Conservation (phyloP, 2,888 invertebrate species). For the Eremobia ochroleuca region DNA sequence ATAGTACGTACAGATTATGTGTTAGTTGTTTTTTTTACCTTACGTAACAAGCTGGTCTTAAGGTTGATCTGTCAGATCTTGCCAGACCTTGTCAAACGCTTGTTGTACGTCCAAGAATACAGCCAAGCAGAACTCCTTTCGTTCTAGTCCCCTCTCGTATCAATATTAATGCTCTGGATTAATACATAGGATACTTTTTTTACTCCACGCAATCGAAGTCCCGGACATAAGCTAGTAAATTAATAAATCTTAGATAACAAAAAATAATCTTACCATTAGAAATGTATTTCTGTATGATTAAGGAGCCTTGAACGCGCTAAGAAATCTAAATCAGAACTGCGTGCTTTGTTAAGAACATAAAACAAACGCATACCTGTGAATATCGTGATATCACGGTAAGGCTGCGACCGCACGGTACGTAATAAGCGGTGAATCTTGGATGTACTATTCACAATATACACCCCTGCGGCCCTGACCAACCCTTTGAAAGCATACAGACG, state of each 20-base stretch:
- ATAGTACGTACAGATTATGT: neutral
- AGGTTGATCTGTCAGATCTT: too few relatives aligned
- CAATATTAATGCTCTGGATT: too few relatives aligned
- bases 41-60: neutral
- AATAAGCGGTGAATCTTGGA: too few relatives aligned
- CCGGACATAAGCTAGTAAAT: neutral
- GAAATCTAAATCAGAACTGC: constrained; percentile 43
- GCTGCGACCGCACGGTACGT: neutral
- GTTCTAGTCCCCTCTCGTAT: neutral
- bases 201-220: neutral
- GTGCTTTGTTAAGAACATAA: neutral
- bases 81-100: neutral
- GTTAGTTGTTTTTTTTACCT: neutral
- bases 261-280: constrained; percentile 51
- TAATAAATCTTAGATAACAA: neutral
- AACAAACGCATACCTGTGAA: constrained; percentile 23
- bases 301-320: constrained; percentile 5
- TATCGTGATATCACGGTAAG: constrained; percentile 23
- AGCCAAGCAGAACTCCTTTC: neutral
- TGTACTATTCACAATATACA: too few relatives aligned
- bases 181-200: neutral
- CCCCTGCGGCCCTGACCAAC: too few relatives aligned
- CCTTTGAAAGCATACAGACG: too few relatives aligned
- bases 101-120: neutral
- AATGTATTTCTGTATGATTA: neutral